Conservation (phyloP, 1,140 invertebrate genomes). For the Brachionus plicatilis region DNA sequence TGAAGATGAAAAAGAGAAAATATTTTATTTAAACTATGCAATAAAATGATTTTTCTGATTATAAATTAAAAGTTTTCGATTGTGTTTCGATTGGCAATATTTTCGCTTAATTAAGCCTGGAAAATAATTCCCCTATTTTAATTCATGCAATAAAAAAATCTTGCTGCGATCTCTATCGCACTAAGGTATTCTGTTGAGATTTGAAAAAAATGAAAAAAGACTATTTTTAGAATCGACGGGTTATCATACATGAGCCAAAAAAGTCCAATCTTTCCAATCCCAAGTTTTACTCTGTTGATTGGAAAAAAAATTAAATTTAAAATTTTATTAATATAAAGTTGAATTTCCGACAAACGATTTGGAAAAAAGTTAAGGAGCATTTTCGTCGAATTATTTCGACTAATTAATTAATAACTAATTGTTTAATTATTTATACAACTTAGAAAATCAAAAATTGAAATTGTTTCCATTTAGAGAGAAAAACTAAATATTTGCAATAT, state of each 20-base stretch:
- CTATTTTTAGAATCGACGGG: not conserved
- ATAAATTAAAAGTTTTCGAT: not conserved
- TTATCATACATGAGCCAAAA: not conserved
- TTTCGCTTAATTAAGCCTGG: constrained; percentile 14
- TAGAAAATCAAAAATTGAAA: constrained; percentile 33
- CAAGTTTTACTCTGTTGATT: not conserved
- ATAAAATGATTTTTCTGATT: not conserved
- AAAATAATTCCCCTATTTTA: constrained; percentile 3
- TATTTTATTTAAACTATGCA: not conserved
- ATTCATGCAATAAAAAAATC: not conserved
- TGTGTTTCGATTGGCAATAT: constrained; percentile 15
- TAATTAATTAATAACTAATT: constrained; percentile 36
- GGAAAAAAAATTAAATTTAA: not conserved
- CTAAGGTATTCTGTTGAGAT: constrained; percentile 5
- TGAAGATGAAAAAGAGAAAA: not conserved
- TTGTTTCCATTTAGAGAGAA: constrained; percentile 3
- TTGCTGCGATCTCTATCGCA: not conserved
- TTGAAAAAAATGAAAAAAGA: not conserved
- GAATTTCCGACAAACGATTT: not conserved
- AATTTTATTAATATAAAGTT: not conserved
- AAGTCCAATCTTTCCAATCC: too few relatives aligned
- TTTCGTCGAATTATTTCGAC: constrained; percentile 10
- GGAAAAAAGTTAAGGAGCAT: not conserved
- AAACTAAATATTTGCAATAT: constrained; percentile 31
- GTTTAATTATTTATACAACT: constrained; percentile 35